A percentile compares a stretch with the other conserved stretches of the same genome.
Evolutionary conservation across 1,140 invertebrate genomes (phyloP).

Genomic region (Solenopsis invicta): DNA sequence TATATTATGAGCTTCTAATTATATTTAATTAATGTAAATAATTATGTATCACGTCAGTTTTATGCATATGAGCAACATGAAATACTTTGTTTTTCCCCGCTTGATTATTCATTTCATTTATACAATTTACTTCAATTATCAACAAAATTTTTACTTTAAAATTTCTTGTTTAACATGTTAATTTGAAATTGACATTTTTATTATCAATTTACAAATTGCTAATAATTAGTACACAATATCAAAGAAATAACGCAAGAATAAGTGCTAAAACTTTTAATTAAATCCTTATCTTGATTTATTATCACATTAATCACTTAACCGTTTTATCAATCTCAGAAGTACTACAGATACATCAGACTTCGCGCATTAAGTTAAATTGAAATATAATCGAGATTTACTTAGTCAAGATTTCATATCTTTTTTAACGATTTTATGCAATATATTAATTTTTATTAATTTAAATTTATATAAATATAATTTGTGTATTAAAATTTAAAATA

Average conservation of each 20-base stretch:
- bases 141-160: neutral
- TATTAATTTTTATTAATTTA: neutral
- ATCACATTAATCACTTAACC: neutral
- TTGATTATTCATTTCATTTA: neutral
- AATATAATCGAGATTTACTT: slow-evolving; percentile 14
- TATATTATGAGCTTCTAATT: neutral
- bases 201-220: neutral
- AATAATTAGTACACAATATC: neutral
- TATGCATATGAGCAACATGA: neutral
- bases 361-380: neutral
- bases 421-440: neutral
- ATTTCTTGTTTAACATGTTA: neutral
- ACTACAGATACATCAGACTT: neutral
- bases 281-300: neutral
- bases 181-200: neutral
- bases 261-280: slow-evolving; percentile 3
- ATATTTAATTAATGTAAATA: neutral
- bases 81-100: neutral
- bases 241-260: neutral
- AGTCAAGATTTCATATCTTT: neutral
- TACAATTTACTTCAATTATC: neutral
- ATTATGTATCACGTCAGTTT: neutral
- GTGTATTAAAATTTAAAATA: neutral
- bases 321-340: slow-evolving; percentile 4
- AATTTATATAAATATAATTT: neutral